Evolutionary conservation across 2,888 invertebrate species (phyloP), one percentile per base, ranked within the genome.

Genomic region (Drosophila affinis): DNA sequence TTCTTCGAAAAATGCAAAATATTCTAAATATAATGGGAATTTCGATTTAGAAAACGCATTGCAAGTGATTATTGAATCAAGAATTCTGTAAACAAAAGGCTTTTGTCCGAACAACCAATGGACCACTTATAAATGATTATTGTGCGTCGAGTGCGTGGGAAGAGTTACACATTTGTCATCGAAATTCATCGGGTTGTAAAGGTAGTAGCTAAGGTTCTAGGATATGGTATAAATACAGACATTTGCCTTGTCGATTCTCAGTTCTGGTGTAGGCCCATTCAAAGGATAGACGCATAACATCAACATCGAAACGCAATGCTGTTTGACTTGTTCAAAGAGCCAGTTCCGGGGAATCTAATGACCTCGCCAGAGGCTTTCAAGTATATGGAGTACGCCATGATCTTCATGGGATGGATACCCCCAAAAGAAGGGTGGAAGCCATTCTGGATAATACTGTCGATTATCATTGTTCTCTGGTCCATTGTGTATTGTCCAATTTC

Each of bases 301-400:
- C 3, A 34, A 14, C 14, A 14, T 14, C 12, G 39, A 39, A 39
- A 39, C 39, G 14, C 3, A 55, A 32, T 61, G 14, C 53, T 27
- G 27, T 9, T 81, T 6, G 24, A 79, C 5, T 71, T 71, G 34
- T 9, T 78, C n/a, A 46, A 69, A 7, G 34, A 56, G 9, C 53
- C 73, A 0, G 29, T 27, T 3, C 5, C 56, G 4, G 34, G 44
- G 2, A 24, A 58, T 12, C n/a, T 61, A 0, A 48, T 71, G 3
- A 21, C 60, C 3, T 83, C 83, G 0, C 68, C 68, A 0, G 59
- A 67, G 29, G 46, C 62, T 2, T 83, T 69, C 21, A 57, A 51
- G 27, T 83, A 76, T n/a, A 34, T 76, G 9, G 65, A 76, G 12
- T 18, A 51, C 1, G 63, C 61, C 4, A 78, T 83, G 74, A 57